These are phyloP conservation scores for Sarcophaga variegata DNA, from an alignment of 2,888 invertebrate genomes.

Conservation along the genomic window DNA sequence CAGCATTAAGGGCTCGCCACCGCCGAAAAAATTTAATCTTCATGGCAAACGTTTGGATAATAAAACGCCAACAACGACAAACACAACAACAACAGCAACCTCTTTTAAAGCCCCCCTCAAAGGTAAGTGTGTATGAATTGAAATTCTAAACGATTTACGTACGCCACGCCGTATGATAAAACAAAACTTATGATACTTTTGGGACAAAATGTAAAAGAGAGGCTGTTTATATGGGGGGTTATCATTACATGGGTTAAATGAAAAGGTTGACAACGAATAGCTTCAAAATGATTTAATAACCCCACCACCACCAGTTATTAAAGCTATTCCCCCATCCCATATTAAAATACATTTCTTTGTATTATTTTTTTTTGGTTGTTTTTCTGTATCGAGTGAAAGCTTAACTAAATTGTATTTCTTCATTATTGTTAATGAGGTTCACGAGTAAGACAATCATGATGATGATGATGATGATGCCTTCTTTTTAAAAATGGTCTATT, in stretches of 20 bases:
- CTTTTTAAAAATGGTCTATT: not conserved
- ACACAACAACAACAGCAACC: not conserved
- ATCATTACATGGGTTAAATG: not conserved
- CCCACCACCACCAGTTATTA: not conserved
- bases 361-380: not conserved
- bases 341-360: not conserved
- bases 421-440: not conserved
- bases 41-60: constrained; percentile 62
- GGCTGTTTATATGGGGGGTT: not conserved
- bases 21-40: constrained; percentile 73
- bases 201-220: not conserved
- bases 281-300: constrained; percentile 1
- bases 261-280: not conserved
- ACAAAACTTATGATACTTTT: not conserved
- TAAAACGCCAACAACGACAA: constrained; percentile 29
- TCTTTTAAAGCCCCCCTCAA: constrained; percentile 64
- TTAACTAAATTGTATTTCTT: constrained; percentile 20
- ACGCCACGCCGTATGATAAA: not conserved
- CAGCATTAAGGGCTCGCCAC: constrained; percentile 73
- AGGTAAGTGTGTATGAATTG: constrained; percentile 58
- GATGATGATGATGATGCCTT: not conserved
- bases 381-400: constrained; percentile 28
- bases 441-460: not conserved
- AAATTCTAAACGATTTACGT: not conserved
- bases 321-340: not conserved